These are phyloP conservation scores for Crocuta crocuta DNA, from an alignment of 2,113 vertebrate species.

Conservation along the genomic window DNA sequence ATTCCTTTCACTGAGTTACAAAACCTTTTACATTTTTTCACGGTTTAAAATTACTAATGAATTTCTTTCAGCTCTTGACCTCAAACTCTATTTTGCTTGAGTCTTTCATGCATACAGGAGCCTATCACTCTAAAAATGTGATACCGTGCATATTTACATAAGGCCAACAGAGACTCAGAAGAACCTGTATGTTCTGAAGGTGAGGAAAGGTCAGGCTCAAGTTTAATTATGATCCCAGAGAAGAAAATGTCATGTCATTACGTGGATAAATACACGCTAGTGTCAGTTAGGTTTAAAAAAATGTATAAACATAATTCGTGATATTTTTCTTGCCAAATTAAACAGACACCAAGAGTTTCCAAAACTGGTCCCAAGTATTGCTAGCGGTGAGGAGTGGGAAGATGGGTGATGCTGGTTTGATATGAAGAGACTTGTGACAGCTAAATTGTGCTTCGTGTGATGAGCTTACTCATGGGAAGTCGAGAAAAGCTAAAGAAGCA, in stretches of 20 bases:
- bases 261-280: background rate
- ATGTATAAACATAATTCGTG: constrained; percentile 32
- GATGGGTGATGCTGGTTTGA: background rate
- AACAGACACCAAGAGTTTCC: background rate
- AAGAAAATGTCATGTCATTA: constrained; percentile 28
- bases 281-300: background rate
- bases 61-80: background rate
- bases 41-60: constrained; percentile 20
- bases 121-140: background rate
- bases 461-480: background rate
- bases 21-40: constrained; percentile 38
- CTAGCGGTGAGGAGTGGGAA: background rate
- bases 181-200: constrained; percentile 27
- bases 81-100: constrained; percentile 46
- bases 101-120: background rate
- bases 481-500: background rate
- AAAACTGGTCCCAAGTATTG: background rate
- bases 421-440: background rate
- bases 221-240: background rate
- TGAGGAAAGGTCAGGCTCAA: constrained; percentile 46
- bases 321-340: constrained; percentile 20
- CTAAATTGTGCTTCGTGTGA: background rate
- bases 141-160: background rate
- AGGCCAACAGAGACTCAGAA: background rate
- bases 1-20: background rate